These are phyloP conservation scores for Philhelius pedissequus DNA, from an alignment of 2,888 invertebrate species.

Conservation along the genomic window DNA sequence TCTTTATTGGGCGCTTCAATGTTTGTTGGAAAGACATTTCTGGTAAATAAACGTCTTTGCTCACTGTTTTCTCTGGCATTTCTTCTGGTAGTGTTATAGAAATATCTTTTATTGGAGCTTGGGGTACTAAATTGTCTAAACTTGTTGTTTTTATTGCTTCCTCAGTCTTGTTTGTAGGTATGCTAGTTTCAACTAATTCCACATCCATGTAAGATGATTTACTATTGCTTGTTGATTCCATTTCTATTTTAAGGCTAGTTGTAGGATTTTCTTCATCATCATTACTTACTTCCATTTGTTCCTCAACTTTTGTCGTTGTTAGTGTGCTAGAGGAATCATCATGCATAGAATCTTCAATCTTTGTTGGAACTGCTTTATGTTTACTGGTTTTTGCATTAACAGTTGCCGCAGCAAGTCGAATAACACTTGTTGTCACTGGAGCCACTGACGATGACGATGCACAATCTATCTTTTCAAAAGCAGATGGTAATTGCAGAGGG, in stretches of 20 bases:
- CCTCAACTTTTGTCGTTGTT: background rate
- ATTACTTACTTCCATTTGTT: constrained; percentile 5
- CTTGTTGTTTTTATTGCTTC: background rate
- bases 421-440: constrained; percentile 76
- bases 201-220: background rate
- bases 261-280: constrained; percentile 6
- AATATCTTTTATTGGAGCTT: background rate
- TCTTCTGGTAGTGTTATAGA: background rate
- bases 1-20: constrained; percentile 70
- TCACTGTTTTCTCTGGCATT: background rate
- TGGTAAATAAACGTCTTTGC: constrained; percentile 5
- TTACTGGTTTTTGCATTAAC: constrained; percentile 20
- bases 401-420: constrained; percentile 77
- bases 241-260: constrained; percentile 4
- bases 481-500: background rate
- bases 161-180: background rate
- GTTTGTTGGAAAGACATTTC: background rate
- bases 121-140: background rate
- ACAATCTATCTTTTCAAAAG: background rate
- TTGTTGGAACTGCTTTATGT: background rate
- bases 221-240: constrained; percentile 15
- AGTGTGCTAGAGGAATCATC: background rate
- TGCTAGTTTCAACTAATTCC: background rate
- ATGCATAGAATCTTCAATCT: background rate
- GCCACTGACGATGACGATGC: constrained; percentile 49